These are phyloP conservation scores for Macrotis lagotis DNA, from an alignment of 2,113 vertebrate species.

Conservation along the genomic window DNA sequence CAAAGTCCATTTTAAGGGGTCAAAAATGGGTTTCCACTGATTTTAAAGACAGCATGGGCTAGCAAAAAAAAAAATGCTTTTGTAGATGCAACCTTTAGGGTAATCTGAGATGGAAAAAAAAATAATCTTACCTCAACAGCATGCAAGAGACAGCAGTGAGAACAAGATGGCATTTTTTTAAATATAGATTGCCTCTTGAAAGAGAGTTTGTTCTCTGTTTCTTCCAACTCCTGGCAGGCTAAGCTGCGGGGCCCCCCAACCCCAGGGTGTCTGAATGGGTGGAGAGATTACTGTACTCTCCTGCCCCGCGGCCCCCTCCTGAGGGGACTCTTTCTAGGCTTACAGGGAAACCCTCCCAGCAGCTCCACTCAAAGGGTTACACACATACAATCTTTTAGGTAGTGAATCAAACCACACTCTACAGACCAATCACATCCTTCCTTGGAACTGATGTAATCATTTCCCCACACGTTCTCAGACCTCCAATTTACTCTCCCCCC, in stretches of 20 bases:
- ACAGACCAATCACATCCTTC: slow-evolving; percentile 84
- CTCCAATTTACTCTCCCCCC: slow-evolving; percentile 75
- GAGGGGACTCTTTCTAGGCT: slow-evolving; percentile 82
- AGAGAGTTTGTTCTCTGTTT: slow-evolving; percentile 66
- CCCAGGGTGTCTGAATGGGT: slow-evolving; percentile 68
- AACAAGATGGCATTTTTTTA: slow-evolving; percentile 95
- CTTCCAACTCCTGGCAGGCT: slow-evolving; percentile 70
- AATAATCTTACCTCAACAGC: slow-evolving; percentile 90
- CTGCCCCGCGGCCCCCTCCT: slow-evolving; percentile 83
- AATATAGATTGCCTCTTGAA: slow-evolving; percentile 79
- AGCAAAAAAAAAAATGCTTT: background rate
- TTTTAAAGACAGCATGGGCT: background rate
- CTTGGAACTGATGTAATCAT: slow-evolving; percentile 86
- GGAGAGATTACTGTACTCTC: slow-evolving; percentile 76
- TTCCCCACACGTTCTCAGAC: slow-evolving; percentile 83
- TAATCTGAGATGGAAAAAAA: slow-evolving; percentile 38
- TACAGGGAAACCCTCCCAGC: slow-evolving; percentile 78
- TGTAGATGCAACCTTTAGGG: slow-evolving; percentile 43
- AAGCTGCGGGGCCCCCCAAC: slow-evolving; percentile 52
- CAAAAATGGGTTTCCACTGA: slow-evolving; percentile 31
- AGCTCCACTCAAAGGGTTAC: slow-evolving; percentile 87
- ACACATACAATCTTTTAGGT: slow-evolving; percentile 81
- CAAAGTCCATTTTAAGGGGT: background rate
- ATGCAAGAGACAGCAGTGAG: slow-evolving; percentile 92
- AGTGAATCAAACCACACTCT: slow-evolving; percentile 85